Base-by-base conservation (phyloP, 2,797 vertebrate genomes). In the Coccyzus lansbergi region DNA sequence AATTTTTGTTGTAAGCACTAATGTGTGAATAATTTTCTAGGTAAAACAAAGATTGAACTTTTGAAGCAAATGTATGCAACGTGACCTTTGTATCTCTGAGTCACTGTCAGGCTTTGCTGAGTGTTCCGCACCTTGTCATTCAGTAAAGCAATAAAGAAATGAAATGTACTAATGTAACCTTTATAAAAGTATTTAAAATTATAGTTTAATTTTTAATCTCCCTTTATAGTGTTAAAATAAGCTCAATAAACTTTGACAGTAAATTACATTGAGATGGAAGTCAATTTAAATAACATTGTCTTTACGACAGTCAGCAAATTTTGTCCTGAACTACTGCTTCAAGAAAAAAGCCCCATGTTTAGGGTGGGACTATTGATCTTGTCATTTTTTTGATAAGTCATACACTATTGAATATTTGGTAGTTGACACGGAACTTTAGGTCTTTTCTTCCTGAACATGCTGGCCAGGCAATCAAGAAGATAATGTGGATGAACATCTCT, bases 171-270 rank as follows among this genome's bases (percentile, higher is more conserved):
- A 96, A 96, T 71, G 83, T 96, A 97, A 97, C 93, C 95, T 97
- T 97, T 97, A 95, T 95, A 94, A 95, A 97, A 97, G 97, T 93
- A 92, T 89, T 97, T 96, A 71, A 97, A 97, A 95, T 91, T 88
- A 94, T 96, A 96, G 94, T 97, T 97, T 97, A 97, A 94, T 96
- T 97, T 97, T 97, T 97, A 96, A 92, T 97, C 79, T 96, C 83
- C 55, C 60, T 70, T 94, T 91, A 65, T 90, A 95, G 87, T 75
- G 94, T 81, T 97, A 96, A 97, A 97, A 95, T 94, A 94, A 97
- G 88, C 94, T 91, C 94, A 95, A 95, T 94, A 96, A 96, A 96
- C 95, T 92, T 95, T 20, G 64, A 82, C 3, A 31, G 83, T 88
- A 94, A 91, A 94, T 75, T 88, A 88, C 70, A 62, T 93, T 82